Evolutionary conservation across 2,888 invertebrate species (phyloP).

Genomic region (Agrilus biguttatus): DNA sequence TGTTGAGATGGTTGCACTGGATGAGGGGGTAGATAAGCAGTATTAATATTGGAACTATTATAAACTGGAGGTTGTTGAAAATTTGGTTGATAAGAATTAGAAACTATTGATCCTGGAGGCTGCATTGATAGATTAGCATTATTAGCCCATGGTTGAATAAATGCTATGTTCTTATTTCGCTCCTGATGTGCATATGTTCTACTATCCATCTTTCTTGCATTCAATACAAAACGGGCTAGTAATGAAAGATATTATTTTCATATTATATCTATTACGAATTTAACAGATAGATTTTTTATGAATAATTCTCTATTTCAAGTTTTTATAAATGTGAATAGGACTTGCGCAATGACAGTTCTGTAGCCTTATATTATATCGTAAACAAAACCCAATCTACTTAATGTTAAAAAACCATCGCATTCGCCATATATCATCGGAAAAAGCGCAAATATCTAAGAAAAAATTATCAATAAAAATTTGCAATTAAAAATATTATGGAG

Average conservation of each 20-base stretch:
- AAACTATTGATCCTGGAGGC: background rate
- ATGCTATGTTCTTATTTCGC: slow-evolving; percentile 5
- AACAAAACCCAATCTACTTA: too few relatives aligned
- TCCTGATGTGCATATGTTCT: slow-evolving; percentile 2
- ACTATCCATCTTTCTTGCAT: slow-evolving; percentile 6
- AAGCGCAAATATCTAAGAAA: too few relatives aligned
- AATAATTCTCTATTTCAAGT: too few relatives aligned
- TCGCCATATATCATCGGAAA: too few relatives aligned
- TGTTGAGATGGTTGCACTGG: background rate
- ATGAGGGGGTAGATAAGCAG: background rate
- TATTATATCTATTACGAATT: slow-evolving; percentile 1
- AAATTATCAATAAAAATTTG: too few relatives aligned
- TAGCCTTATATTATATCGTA: too few relatives aligned
- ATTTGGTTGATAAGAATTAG: slow-evolving; percentile 1
- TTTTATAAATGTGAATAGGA: too few relatives aligned
- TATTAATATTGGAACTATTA: background rate
- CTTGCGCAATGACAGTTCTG: too few relatives aligned
- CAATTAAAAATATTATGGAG: too few relatives aligned
- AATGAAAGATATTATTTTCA: slow-evolving; percentile 2
- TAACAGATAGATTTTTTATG: too few relatives aligned
- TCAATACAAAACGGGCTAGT: slow-evolving; percentile 16
- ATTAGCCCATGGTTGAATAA: slow-evolving; percentile 11
- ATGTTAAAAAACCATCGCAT: too few relatives aligned
- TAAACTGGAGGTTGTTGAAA: slow-evolving; percentile 6
- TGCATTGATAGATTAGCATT: slow-evolving; percentile 2